Conservation (phyloP, 2,113 vertebrate genomes). For the Elaphurus davidianus region DNA sequence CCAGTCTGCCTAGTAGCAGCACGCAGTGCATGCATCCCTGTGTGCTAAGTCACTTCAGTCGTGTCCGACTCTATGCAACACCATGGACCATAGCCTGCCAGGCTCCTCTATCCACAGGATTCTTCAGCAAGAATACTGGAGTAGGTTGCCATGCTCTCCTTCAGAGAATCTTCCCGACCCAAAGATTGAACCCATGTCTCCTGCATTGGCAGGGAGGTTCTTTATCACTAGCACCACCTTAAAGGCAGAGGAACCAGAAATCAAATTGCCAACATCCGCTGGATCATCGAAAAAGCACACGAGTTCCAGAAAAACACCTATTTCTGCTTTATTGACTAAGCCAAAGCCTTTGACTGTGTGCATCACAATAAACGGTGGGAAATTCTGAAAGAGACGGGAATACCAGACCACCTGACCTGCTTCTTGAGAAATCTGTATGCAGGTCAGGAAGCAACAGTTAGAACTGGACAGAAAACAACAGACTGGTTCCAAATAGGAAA, state of each 20-base stretch:
- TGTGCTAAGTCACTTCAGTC: not conserved
- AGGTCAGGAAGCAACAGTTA: not conserved
- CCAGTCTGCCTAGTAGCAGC: not conserved
- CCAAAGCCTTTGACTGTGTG: not conserved
- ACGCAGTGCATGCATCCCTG: not conserved
- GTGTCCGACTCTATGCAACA: rapidly evolving
- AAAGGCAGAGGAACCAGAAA: not conserved
- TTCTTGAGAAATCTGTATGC: not conserved
- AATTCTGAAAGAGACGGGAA: not conserved
- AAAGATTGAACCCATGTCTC: not conserved
- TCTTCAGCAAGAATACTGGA: not conserved
- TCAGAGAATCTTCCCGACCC: not conserved
- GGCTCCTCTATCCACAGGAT: not conserved
- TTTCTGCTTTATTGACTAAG: not conserved
- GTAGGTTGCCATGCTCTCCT: not conserved
- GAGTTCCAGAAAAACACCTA: not conserved
- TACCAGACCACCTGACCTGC: not conserved
- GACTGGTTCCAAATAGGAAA: not conserved
- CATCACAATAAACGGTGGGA: not conserved
- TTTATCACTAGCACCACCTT: not conserved
- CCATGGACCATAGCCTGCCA: not conserved
- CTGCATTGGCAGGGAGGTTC: not conserved
- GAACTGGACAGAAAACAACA: not conserved
- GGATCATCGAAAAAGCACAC: not conserved
- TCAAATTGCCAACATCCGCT: not conserved